phyloP scores from a whole-genome alignment of 2,113 vertebrate genomes.

The Sceloporus tristichus region DNA sequence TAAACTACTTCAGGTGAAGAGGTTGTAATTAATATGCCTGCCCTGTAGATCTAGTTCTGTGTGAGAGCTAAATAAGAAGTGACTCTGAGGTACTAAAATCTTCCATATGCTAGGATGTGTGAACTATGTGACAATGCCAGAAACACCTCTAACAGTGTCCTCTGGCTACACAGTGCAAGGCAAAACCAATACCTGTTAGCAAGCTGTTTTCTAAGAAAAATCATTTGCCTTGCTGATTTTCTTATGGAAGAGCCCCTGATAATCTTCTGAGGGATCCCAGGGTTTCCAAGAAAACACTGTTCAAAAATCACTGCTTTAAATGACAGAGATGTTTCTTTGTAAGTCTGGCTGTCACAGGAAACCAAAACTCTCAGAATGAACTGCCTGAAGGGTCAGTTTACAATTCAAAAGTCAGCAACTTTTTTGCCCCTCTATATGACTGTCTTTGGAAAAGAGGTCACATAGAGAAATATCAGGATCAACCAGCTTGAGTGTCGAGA shows the following conservation, averaged over 20 bases:
- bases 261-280: background rate
- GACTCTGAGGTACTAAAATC: too few species aligned
- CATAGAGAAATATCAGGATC: background rate
- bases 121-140: too few species aligned
- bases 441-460: background rate
- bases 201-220: background rate
- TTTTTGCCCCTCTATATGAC: background rate
- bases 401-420: background rate
- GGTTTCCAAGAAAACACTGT: background rate
- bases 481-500: background rate
- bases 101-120: too few species aligned
- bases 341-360: background rate
- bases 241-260: background rate
- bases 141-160: background rate
- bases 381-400: background rate
- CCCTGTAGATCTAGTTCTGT: too few species aligned
- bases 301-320: conserved; percentile 5
- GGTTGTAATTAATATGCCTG: too few species aligned
- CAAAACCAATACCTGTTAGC: background rate
- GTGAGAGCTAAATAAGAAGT: too few species aligned
- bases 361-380: background rate
- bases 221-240: background rate
- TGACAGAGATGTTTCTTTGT: background rate
- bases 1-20: too few species aligned
- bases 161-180: background rate